phyloP scores from a whole-genome alignment of 2,797 vertebrate genomes.

The Leucoraja ocellata region DNA sequence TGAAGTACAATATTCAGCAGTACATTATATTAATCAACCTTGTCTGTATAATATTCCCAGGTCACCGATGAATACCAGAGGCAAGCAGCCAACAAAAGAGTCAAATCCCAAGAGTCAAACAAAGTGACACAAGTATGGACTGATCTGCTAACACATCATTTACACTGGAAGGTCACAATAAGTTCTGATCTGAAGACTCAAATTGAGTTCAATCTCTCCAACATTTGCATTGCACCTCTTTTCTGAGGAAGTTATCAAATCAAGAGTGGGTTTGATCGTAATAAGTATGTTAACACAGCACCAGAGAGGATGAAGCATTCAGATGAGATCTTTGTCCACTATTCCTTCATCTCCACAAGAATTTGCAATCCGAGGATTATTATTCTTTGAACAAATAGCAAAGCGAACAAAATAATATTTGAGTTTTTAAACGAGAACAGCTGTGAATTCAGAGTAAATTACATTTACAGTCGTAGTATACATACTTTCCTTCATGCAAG shows the following conservation, averaged over 20 bases:
- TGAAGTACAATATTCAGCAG: not conserved
- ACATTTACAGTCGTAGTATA: not conserved
- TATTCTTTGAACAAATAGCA: not conserved
- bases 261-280: not conserved
- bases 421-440: not conserved
- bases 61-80: not conserved
- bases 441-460: not conserved
- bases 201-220: not conserved
- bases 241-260: not conserved
- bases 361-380: not conserved
- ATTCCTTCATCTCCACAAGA: not conserved
- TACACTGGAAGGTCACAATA: not conserved
- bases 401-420: not conserved
- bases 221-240: not conserved
- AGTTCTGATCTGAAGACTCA: not conserved
- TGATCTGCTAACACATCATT: not conserved
- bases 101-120: not conserved
- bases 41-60: not conserved
- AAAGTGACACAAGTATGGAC: not conserved
- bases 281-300: no score
- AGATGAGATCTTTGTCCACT: not conserved
- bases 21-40: constrained; percentile 5
- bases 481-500: not conserved
- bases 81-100: not conserved
- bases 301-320: not conserved